Base-by-base conservation (phyloP, 2,888 invertebrate genomes). In the Pteria penguin region DNA sequence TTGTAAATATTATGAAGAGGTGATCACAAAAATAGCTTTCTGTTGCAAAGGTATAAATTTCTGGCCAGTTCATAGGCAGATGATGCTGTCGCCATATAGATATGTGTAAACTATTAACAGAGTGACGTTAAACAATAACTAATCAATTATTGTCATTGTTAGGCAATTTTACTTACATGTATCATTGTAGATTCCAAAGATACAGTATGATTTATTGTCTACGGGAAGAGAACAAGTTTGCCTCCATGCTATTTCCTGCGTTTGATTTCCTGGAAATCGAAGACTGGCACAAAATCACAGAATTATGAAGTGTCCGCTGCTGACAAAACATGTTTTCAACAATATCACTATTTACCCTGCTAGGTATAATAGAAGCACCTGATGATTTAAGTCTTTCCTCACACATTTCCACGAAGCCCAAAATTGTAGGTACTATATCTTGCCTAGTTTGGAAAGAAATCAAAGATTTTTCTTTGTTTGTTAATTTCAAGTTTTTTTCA, bases 401-500 rank as follows among this genome's bases (percentile, higher is more conserved):
- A 60, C 75, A 79, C 61, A 79, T 27, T 33, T 76, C 70, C 26
- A 70, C 72, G 70, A 75, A 79, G 5, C 75, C 79, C 18, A 72
- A n/a, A 22, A 79, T 55, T 5, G 61, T 61, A 24, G 79, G 72
- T 29, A 73, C n/a, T 36, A 79, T 60, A 29, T 78, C 78, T 54
- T 81, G 65, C 29, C 71, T 62, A n/a, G 76, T 72, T 57, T 81
- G 76, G 14, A 54, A 22, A 18, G 82, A 79, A 26, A 79, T 72
- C 18, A 82, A 31, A 32, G 60, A 11, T 75, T 77, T 78, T 45
- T 60, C 65, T 26, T 63, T 78, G 27, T 74, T 66, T 73, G 72
- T 62, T 18, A 27, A 24, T 33, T 14, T 18, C 8, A n/a, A 29
- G 18, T 66, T 11, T 58, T 45, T 45, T 22, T 52, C 1, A 32